Base-by-base conservation (phyloP, 2,113 vertebrate genomes). In the Tauraco erythrolophus region DNA sequence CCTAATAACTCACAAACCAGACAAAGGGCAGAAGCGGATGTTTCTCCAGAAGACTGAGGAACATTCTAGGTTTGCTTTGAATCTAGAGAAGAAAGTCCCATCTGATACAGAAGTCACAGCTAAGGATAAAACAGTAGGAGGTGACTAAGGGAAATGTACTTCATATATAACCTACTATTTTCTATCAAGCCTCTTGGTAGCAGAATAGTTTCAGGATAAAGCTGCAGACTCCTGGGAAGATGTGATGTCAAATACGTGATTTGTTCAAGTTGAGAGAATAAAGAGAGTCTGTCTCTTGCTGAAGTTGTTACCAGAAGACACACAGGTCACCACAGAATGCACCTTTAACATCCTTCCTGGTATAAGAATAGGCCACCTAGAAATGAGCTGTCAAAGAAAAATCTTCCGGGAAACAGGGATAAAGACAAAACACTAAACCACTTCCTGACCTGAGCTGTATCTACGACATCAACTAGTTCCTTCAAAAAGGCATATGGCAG, bases 181-280 rank as follows among this genome's bases (percentile, higher is more conserved):
- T 56, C 83, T 71, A 7, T 2, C 33, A 53, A 81, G 50, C 53
- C n/a, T 71, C 37, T 14, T 16, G 41, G 88, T 56, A 75, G 70
- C 2, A 46, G 30, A 37, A 79, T 1, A 25, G 57, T 1, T 68
- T 53, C 61, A 60, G 61, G 60, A 70, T 2, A 75, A 85, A 51
- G 19, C 56, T 58, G 30, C 35, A 78, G 53, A 5, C 25, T 54
- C 48, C 86, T 75, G 83, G 62, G 45, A 60, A 75, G 75, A 14
- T 3, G 64, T 5, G 17, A 58, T 2, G 5, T 45, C 48, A 62
- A 19, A 46, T 31, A 54, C 27, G 12, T 10, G 48, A 19, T 10
- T 22, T 2, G 2, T 3, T 41, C 41, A 28, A 1, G 0, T 15
- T 58, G 5, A 17, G 51, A 56, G 54, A 41, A 41, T 6, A 35